Evolutionary conservation across 2,888 invertebrate genomes (phyloP).

Genomic region (Thymelicus sylvestris): DNA sequence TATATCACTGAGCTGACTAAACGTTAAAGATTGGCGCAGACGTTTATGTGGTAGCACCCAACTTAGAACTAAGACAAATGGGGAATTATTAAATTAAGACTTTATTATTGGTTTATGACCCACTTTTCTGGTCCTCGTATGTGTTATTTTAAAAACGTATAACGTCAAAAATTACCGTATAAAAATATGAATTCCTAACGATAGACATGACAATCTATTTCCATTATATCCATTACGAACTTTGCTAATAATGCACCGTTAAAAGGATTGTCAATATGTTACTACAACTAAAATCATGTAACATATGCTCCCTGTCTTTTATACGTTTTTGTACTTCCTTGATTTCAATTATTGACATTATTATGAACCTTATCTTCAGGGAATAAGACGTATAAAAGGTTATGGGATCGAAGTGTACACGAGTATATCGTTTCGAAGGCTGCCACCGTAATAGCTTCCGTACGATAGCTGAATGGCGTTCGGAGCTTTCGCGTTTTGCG

Average conservation of each 20-base stretch:
- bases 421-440: constrained; percentile 44
- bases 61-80: no score
- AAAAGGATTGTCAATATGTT: constrained; percentile 23
- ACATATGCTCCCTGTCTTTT: constrained; percentile 9
- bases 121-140: no score
- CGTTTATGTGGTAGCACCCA: no score
- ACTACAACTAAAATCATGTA: constrained; percentile 14
- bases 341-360: background rate
- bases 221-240: background rate
- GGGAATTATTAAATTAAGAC: no score
- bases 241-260: background rate
- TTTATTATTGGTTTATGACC: no score
- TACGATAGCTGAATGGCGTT: constrained; percentile 52
- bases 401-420: background rate
- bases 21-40: no score
- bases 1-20: no score
- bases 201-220: no score
- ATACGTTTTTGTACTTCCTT: constrained; percentile 1
- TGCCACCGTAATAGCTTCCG: constrained; percentile 54
- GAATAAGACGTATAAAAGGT: background rate
- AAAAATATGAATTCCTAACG: no score
- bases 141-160: no score
- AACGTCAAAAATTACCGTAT: no score
- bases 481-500: constrained; percentile 45
- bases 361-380: constrained; percentile 4